A percentile compares a stretch with the other conserved stretches of the same genome.
Evolutionary conservation across 2,113 vertebrate genomes (phyloP).

Genomic region (Eolophus roseicapilla): DNA sequence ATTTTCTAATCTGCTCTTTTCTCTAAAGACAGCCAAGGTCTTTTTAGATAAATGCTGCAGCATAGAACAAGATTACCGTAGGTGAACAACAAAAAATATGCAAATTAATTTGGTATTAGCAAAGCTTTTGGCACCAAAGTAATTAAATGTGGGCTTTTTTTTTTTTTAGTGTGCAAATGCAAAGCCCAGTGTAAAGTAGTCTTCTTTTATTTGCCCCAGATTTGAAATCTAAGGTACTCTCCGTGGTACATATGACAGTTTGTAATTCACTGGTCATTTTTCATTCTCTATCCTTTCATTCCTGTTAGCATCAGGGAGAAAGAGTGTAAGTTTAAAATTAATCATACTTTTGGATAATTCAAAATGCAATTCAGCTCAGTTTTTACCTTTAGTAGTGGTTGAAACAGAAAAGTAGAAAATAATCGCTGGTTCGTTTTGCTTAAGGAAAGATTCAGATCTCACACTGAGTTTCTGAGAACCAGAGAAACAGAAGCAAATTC

Average conservation of each 20-base stretch:
- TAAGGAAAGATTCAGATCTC: neutral
- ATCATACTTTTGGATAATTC: neutral
- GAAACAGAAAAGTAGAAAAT: neutral
- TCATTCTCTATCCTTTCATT: neutral
- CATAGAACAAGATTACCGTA: neutral
- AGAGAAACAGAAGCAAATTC: neutral
- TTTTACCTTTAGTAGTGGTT: neutral
- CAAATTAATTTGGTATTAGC: neutral
- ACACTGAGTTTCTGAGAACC: neutral
- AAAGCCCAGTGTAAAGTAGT: neutral
- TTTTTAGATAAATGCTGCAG: slow-evolving; percentile 11
- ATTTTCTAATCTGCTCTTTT: neutral
- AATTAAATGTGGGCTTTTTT: neutral
- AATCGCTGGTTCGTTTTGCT: neutral
- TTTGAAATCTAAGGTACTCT: neutral
- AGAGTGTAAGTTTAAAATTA: neutral
- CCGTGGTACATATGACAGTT: neutral
- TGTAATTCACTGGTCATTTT: neutral
- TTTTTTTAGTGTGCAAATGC: neutral
- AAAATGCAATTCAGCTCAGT: neutral
- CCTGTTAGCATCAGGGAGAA: neutral
- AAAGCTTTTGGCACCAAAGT: neutral
- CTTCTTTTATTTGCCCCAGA: neutral
- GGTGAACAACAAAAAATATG: slow-evolving; percentile 15
- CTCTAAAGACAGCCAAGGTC: neutral